Conservation (phyloP, 2,113 vertebrate genomes). For the Sisor rabdophorus region DNA sequence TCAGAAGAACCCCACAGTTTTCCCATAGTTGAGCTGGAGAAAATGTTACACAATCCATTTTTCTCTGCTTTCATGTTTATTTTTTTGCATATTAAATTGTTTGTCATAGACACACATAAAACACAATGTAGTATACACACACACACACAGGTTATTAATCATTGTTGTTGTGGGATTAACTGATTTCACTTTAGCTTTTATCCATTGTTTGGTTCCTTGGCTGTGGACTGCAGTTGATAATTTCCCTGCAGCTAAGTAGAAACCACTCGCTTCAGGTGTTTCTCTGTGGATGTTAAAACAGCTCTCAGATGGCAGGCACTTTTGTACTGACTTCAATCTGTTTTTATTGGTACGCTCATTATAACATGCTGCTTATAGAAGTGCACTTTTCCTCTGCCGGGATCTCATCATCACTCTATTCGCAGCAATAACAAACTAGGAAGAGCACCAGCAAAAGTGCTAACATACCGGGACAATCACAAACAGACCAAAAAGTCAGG, state of each 20-base stretch:
- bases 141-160: conserved; percentile 24
- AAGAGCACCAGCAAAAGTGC: background rate
- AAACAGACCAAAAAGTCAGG: too few relatives aligned
- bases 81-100: conserved; percentile 24
- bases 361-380: background rate
- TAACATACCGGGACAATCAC: too few relatives aligned
- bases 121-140: background rate
- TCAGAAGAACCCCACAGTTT: background rate
- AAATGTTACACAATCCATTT: conserved; percentile 20
- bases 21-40: background rate
- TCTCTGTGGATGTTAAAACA: conserved; percentile 23
- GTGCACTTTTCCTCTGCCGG: background rate
- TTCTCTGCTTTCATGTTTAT: conserved; percentile 25
- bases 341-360: conserved; percentile 23
- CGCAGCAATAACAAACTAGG: background rate
- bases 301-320: conserved; percentile 17
- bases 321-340: conserved; percentile 23
- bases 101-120: conserved; percentile 13
- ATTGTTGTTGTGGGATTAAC: conserved; percentile 20
- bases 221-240: conserved; percentile 25
- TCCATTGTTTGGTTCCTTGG: conserved; percentile 12
- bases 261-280: conserved; percentile 11
- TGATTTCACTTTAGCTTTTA: conserved; percentile 14
- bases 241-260: conserved; percentile 18
- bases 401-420: background rate